These are phyloP conservation scores for Rhadina sibilatrix DNA, from an alignment of 2,113 vertebrate genomes.

Conservation along the genomic window DNA sequence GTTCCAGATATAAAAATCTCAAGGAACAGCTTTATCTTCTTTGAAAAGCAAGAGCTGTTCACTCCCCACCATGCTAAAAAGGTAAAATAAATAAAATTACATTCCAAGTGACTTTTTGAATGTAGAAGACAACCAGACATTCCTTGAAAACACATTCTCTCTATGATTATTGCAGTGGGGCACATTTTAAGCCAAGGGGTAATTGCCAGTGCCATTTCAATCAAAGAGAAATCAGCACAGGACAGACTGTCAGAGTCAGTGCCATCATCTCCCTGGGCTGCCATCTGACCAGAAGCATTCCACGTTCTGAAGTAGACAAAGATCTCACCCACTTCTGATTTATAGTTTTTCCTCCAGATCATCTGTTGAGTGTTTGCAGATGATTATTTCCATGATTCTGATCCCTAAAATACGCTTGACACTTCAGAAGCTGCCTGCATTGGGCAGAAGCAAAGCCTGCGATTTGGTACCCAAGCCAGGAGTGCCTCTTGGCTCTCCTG, in stretches of 20 bases:
- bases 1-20: not conserved
- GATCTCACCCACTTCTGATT: not conserved
- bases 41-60: not conserved
- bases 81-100: not conserved
- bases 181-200: not conserved
- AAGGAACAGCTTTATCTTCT: constrained; percentile 27
- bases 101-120: not conserved
- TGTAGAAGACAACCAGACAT: not conserved
- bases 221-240: not conserved
- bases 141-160: not conserved
- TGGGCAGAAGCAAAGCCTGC: not conserved
- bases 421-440: not conserved
- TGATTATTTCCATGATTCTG: not conserved
- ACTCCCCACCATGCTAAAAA: not conserved
- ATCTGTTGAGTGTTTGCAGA: not conserved
- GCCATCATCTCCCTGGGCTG: not conserved
- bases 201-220: not conserved
- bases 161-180: not conserved
- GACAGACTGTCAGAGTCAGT: not conserved
- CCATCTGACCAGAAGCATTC: not conserved
- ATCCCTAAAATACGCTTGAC: not conserved
- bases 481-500: not conserved
- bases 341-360: not conserved
- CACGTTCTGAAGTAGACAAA: not conserved
- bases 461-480: too few relatives aligned